Evolutionary conservation across 2,797 vertebrate genomes (phyloP).

Genomic region (Acipenser ruthenus): DNA sequence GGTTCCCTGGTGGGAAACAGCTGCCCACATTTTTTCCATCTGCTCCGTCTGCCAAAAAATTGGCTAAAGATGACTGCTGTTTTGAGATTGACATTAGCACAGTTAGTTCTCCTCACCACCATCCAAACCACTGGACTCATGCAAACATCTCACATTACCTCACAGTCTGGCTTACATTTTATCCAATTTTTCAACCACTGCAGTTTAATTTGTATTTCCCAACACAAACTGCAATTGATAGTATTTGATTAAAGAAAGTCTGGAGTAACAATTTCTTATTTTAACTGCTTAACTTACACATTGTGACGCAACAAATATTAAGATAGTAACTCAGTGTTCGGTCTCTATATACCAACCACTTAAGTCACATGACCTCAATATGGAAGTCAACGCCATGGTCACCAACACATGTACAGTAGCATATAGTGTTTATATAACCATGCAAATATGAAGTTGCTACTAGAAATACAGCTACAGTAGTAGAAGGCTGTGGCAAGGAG

Average conservation of each 20-base stretch:
- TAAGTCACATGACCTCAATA: neutral
- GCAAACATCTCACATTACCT: neutral
- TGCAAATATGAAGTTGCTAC: too few species aligned
- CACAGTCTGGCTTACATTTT: conserved; percentile 1
- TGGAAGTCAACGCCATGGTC: too few species aligned
- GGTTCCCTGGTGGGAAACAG: neutral
- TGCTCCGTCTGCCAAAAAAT: too few species aligned
- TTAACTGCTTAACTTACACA: neutral
- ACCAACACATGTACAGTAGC: too few species aligned
- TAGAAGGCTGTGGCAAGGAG: too few species aligned
- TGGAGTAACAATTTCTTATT: too few species aligned
- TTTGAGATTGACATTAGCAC: neutral
- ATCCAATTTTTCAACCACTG: neutral
- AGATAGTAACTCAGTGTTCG: conserved; percentile 21
- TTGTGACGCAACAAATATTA: conserved; percentile 15
- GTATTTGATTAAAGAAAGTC: neutral
- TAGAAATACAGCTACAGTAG: too few species aligned
- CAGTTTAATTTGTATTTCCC: neutral
- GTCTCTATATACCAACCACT: conserved; percentile 26
- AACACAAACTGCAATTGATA: neutral
- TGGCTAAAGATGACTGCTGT: neutral
- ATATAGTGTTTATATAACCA: too few species aligned
- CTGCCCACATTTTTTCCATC: neutral
- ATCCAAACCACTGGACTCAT: neutral
- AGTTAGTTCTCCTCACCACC: neutral